Evolutionary conservation across 1,140 invertebrate species (phyloP).

Genomic region (Bombus cullumanus): DNA sequence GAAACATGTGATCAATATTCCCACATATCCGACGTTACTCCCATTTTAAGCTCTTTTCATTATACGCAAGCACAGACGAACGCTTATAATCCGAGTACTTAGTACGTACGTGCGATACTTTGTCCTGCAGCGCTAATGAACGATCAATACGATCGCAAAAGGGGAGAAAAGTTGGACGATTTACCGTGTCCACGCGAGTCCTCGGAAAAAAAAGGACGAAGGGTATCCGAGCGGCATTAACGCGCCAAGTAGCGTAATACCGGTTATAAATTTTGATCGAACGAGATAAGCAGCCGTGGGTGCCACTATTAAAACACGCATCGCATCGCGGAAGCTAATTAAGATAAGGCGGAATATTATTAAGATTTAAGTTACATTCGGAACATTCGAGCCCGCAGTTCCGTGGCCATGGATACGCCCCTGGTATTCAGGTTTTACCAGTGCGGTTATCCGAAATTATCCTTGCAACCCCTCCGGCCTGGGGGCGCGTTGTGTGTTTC

Average conservation of each 20-base stretch:
- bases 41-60: neutral
- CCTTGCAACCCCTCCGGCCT: slow-evolving; percentile 53
- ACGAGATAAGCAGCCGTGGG: neutral
- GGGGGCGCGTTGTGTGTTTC: slow-evolving; percentile 51
- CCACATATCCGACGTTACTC: neutral
- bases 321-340: slow-evolving; percentile 27
- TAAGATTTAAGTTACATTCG: slow-evolving; percentile 46
- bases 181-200: neutral
- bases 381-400: neutral
- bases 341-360: slow-evolving; percentile 52
- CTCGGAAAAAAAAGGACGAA: neutral
- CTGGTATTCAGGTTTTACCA: slow-evolving; percentile 56
- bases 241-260: slow-evolving; percentile 6
- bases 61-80: neutral
- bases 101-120: neutral
- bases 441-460: slow-evolving; percentile 69
- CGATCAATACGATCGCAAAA: slow-evolving; percentile 1
- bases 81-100: neutral
- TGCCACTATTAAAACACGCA: slow-evolving; percentile 41
- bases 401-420: slow-evolving; percentile 28
- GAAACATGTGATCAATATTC: neutral
- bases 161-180: neutral
- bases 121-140: neutral
- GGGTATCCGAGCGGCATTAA: neutral
- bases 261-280: slow-evolving; percentile 43